Evolutionary conservation across 2,113 vertebrate genomes (phyloP), one percentile per base, ranked within the genome.

Genomic region (Pterocles burchelli): DNA sequence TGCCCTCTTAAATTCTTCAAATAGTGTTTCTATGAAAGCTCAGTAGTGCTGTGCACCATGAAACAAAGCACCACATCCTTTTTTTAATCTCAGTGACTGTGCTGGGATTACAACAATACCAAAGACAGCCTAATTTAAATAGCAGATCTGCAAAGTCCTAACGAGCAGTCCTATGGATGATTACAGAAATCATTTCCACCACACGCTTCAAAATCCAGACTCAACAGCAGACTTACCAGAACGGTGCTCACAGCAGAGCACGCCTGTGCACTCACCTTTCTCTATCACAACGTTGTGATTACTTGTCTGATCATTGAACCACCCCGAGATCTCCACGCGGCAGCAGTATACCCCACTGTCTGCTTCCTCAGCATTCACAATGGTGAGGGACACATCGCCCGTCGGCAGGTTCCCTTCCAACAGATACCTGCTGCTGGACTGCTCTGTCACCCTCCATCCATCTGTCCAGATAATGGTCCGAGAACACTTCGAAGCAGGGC

Each of bases 321-420:
- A 96, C 6, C 99, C 98, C 0, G 19, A 11, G 66, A 97, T 33
- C 84, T 98, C 97, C 31, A 99, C 82, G 5, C 98, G 98, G 89
- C 99, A 99, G 95, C 98, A 98, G 17, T 99, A 99, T 2, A 4
- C 41, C 17, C 98, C 98, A 4, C 94, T 90, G 77, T 99, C 99
- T 5, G 62, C 41, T 75, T 66, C 46, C 29, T 28, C 31, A 7
- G 94, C 93, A 0, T 94, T 46, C 29, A 91, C 2, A 9, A 99
- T 98, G 0, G 98, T 99, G 90, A 99, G 96, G 45, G 98, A 98
- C 65, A 99, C 96, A 0, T 98, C 63, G 1, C 99, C 98, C 1
- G 6, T 13, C 0, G 0, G 1, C 72, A 98, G 45, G 3, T 52
- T 5, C 49, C 98, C 98, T 13, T 78, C 67, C 45, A 99, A 61